A percentile compares a stretch with the other conserved stretches of the same genome.
Conservation (phyloP, 2,113 vertebrate species). For the Sardina pilchardus region DNA sequence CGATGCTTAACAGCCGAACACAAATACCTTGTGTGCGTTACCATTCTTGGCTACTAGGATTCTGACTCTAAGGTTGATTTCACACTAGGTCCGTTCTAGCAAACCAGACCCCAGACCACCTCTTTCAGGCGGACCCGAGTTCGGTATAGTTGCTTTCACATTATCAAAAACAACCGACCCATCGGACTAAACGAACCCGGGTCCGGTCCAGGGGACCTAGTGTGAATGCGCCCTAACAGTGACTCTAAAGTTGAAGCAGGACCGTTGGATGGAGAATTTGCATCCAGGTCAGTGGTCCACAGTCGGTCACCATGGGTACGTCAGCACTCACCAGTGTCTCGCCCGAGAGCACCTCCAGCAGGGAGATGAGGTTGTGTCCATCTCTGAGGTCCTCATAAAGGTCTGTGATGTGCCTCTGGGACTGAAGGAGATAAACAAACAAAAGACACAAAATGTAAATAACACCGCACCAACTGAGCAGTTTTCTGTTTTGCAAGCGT, state of each 20-base stretch:
- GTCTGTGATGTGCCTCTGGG: conserved; percentile 89
- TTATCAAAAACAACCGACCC: no score
- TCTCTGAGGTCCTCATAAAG: conserved; percentile 94
- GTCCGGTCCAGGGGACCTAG: no score
- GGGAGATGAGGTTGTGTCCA: conserved; percentile 95
- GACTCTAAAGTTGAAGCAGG: neutral
- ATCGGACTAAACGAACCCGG: no score
- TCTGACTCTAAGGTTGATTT: no score
- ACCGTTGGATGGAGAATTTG: neutral
- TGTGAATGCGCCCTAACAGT: no score
- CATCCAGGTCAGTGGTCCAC: conserved; percentile 29
- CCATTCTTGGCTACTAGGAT: neutral
- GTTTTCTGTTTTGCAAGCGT: neutral
- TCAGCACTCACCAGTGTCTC: conserved; percentile 83
- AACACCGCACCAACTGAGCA: neutral
- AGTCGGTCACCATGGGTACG: conserved; percentile 17
- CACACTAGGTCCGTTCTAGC: no score
- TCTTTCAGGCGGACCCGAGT: no score
- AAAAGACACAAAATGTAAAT: neutral
- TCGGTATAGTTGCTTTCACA: no score
- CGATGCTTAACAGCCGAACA: no score
- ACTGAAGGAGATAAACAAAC: conserved; percentile 58
- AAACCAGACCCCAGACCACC: no score
- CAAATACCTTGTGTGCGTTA: no score
- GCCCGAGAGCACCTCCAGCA: conserved; percentile 94